Evolutionary conservation across 2,888 invertebrate species (phyloP), one percentile per base, ranked within the genome.

Genomic region (Acrobasis consociella): DNA sequence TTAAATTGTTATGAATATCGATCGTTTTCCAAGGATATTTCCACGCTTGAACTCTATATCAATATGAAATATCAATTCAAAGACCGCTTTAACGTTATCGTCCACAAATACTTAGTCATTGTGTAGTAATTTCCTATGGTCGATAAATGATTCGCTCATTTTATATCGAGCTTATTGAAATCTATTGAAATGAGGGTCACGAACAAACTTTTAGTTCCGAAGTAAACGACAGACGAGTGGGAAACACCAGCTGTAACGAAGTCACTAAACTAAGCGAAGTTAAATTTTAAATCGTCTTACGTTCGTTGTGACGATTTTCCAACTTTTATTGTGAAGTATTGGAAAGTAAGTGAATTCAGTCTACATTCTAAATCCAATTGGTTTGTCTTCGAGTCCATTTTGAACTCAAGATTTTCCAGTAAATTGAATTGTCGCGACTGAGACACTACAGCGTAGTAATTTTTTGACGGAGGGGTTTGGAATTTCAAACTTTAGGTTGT

Each of bases 321-420:
- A 62, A 67, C 64, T 64, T 66, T 65, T 65, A 62, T 59, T 58
- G 62, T 64, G 46, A 60, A 66, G 65, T 64, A 62, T 67, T 50
- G 13, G 49, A 62, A 56, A 61, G 65, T 66, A 62, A 65, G 64
- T 64, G 62, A 63, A 66, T 66, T 65, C 60, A 64, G 68, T 68
- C 67, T 69, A 69, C 60, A 60, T 67, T 70, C 67, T 67, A 71
- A 81, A 82, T 78, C 69, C 64, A 77, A 80, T 81, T 75, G 68
- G 64, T 73, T 72, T 71, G 66, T 62, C 67, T 73, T 67, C 71
- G 76, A 79, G 75, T 72, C 71, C 70, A 74, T 81, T 80, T 73
- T 68, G 67, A 66, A 66, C 63, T 66, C 42, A 67, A 75, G 69
- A 75, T 76, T 75, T 68, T 68, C 63, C 13, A 72, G 64, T 65